A percentile compares a stretch with the other conserved stretches of the same genome.
These are phyloP conservation scores for Drosophila tani DNA, from an alignment of 1,140 invertebrate genomes.

Conservation along the genomic window DNA sequence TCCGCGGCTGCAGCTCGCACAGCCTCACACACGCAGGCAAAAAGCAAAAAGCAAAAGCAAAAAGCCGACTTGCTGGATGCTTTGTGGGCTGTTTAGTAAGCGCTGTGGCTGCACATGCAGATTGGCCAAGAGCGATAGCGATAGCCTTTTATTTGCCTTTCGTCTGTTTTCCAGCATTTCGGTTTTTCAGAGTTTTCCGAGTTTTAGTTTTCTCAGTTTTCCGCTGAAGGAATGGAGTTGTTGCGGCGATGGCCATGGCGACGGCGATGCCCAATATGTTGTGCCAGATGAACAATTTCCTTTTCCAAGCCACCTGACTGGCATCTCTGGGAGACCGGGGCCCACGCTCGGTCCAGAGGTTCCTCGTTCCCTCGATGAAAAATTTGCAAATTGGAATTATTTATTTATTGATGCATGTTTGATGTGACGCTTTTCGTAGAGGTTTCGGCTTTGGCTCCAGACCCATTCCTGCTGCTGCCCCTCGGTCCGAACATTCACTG, in stretches of 20 bases:
- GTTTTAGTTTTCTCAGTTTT: slow-evolving; percentile 17
- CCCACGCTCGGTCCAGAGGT: slow-evolving; percentile 53
- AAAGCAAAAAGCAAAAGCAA: slow-evolving; percentile 1
- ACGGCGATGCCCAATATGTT: slow-evolving; percentile 58
- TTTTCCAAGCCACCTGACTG: slow-evolving; percentile 59
- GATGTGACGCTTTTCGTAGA: slow-evolving; percentile 72
- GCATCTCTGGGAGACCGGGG: slow-evolving; percentile 20
- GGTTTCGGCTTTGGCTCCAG: slow-evolving; percentile 10
- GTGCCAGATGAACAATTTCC: slow-evolving; percentile 75
- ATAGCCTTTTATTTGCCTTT: slow-evolving; percentile 74
- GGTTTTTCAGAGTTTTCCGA: slow-evolving; percentile 11
- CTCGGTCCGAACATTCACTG: slow-evolving; percentile 16
- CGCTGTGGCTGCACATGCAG: slow-evolving; percentile 64
- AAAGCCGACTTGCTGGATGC: slow-evolving; percentile 11
- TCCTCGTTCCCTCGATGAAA: slow-evolving; percentile 51
- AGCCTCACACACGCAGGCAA: slow-evolving; percentile 37
- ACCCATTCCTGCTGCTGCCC: not conserved
- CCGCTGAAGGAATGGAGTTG: slow-evolving; percentile 51
- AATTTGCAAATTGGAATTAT: slow-evolving; percentile 81
- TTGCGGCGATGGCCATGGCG: slow-evolving; percentile 30
- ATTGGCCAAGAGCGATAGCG: slow-evolving; percentile 80
- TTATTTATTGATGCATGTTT: slow-evolving; percentile 82
- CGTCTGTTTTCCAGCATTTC: slow-evolving; percentile 26
- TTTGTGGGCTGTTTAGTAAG: slow-evolving; percentile 16
- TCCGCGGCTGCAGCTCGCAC: slow-evolving; percentile 26